phyloP scores from a whole-genome alignment of 2,888 invertebrate genomes.

The Drosophila recens region DNA sequence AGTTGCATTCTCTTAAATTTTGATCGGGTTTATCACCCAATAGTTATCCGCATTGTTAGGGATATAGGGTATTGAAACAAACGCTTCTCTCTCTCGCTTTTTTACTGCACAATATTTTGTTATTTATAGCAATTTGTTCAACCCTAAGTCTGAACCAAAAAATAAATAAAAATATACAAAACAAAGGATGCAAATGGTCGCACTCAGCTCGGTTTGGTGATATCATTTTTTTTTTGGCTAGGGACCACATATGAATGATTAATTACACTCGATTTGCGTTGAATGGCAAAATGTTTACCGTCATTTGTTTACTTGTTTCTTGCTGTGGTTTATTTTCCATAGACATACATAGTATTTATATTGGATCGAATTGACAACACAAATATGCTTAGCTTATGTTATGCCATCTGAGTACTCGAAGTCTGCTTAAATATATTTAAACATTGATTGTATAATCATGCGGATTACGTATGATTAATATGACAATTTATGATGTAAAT shows the following conservation, averaged over 20 bases:
- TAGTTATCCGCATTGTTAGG: neutral
- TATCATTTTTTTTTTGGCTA: conserved; percentile 37
- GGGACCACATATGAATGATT: conserved; percentile 58
- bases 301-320: conserved; percentile 43
- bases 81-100: neutral
- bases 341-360: conserved; percentile 16
- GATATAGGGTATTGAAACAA: conserved; percentile 25
- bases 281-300: conserved; percentile 63
- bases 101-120: conserved; percentile 51
- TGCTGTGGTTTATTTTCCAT: neutral
- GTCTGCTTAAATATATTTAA: conserved; percentile 14
- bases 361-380: conserved; percentile 26
- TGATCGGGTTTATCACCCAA: neutral
- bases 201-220: conserved; percentile 26
- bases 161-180: conserved; percentile 1
- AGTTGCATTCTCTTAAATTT: neutral
- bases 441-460: conserved; percentile 4
- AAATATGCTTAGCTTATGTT: conserved; percentile 12
- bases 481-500: conserved; percentile 6
- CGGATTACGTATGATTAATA: conserved; percentile 11
- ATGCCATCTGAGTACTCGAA: neutral
- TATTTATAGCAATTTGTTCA: conserved; percentile 70
- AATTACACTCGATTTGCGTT: conserved; percentile 60
- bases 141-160: conserved; percentile 33
- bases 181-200: conserved; percentile 47